Conservation (phyloP, 1,140 invertebrate genomes). For the Charaxes varanes region DNA sequence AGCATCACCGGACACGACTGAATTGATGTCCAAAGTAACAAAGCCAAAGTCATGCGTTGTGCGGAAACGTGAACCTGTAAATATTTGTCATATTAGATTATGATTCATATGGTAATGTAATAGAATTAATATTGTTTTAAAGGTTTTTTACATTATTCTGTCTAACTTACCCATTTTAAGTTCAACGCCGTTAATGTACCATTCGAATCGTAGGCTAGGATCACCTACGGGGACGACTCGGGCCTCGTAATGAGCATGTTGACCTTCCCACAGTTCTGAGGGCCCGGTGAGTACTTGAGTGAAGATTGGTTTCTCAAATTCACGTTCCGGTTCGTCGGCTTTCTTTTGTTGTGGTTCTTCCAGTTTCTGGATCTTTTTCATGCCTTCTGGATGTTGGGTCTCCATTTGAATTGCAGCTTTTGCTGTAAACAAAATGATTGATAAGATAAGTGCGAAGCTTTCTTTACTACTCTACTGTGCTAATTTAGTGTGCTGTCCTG, state of each 20-base stretch:
- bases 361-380: conserved; percentile 93
- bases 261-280: conserved; percentile 94
- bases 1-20: conserved; percentile 91
- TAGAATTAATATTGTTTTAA: background rate
- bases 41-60: conserved; percentile 95
- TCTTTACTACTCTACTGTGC: too few relatives aligned
- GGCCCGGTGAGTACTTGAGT: conserved; percentile 91
- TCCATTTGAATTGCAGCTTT: conserved; percentile 93
- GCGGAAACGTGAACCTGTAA: conserved; percentile 86
- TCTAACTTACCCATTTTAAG: conserved; percentile 86
- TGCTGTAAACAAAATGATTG: conserved; percentile 74
- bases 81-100: conserved; percentile 11
- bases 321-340: conserved; percentile 82
- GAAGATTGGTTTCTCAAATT: conserved; percentile 95
- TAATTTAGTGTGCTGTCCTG: too few relatives aligned
- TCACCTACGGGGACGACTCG: conserved; percentile 97
- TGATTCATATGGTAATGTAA: background rate
- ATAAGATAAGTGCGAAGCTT: too few relatives aligned
- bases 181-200: conserved; percentile 95
- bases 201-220: conserved; percentile 91
- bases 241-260: conserved; percentile 96
- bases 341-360: conserved; percentile 84
- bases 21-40: conserved; percentile 92
- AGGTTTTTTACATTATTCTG: background rate
- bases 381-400: conserved; percentile 96